Evolutionary conservation across 2,888 invertebrate species (phyloP).

Genomic region (Noctua pronuba): DNA sequence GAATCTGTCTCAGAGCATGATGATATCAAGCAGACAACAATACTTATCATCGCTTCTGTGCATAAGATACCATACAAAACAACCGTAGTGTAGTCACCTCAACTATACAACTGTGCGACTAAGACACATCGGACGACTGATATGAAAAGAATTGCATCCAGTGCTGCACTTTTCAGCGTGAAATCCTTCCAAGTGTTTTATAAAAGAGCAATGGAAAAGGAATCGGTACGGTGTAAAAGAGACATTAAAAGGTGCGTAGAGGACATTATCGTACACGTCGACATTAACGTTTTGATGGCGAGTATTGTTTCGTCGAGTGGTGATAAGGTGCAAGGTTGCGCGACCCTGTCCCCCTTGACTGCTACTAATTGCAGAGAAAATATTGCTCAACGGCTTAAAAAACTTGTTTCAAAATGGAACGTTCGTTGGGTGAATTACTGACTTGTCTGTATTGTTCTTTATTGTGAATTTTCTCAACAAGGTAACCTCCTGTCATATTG

Average conservation of each 20-base stretch:
- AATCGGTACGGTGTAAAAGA: conserved; percentile 2
- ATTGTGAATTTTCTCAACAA: conserved; percentile 19
- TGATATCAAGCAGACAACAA: conserved; percentile 8
- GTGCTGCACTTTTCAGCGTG: conserved; percentile 10
- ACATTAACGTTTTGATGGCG: conserved; percentile 35
- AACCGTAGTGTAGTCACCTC: conserved; percentile 13
- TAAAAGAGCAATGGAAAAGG: conserved; percentile 16
- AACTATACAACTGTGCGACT: conserved; percentile 4
- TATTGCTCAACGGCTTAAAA: conserved; percentile 26
- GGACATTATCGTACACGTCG: background rate
- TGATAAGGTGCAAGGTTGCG: conserved; percentile 62
- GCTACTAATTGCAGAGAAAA: conserved; percentile 43
- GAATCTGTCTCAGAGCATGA: conserved; percentile 1
- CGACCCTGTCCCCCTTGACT: conserved; percentile 49
- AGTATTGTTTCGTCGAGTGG: conserved; percentile 41
- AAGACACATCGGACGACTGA: background rate
- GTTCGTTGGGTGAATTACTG: conserved; percentile 27
- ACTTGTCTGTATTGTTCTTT: background rate
- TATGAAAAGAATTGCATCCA: conserved; percentile 20
- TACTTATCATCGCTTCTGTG: conserved; percentile 14
- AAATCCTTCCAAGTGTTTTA: background rate
- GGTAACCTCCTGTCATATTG: conserved; percentile 6
- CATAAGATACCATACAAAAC: conserved; percentile 34
- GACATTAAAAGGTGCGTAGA: background rate
- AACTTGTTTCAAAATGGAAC: conserved; percentile 15